A percentile compares a stretch with the other conserved stretches of the same genome.
These are phyloP conservation scores for Semicossyphus pulcher DNA, from an alignment of 2,113 vertebrate genomes.

Conservation along the genomic window DNA sequence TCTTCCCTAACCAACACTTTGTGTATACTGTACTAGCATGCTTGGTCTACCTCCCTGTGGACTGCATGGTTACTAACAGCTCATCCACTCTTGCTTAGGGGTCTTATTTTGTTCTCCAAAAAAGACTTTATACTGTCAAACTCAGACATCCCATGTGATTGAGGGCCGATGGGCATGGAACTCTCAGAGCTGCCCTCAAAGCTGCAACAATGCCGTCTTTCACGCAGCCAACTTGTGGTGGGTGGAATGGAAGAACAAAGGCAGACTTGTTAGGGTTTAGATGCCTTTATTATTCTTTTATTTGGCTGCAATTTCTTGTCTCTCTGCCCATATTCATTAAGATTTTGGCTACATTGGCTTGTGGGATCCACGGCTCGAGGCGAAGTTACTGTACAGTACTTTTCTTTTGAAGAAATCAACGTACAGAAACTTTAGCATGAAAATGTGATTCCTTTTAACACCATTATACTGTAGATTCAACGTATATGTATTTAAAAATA, in stretches of 20 bases:
- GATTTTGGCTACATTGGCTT: constrained; percentile 56
- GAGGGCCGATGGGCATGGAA: constrained; percentile 84
- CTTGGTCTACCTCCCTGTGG: constrained; percentile 75
- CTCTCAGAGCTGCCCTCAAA: constrained; percentile 82
- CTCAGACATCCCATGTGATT: constrained; percentile 82
- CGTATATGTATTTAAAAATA: not conserved
- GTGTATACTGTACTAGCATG: constrained; percentile 67
- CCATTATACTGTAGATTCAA: not conserved
- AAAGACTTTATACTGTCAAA: constrained; percentile 84
- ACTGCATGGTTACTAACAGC: constrained; percentile 76
- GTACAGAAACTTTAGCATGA: constrained; percentile 30
- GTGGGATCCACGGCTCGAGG: constrained; percentile 39
- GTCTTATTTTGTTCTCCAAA: constrained; percentile 81
- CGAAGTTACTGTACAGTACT: constrained; percentile 22
- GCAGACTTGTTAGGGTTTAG: constrained; percentile 76
- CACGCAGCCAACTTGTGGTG: constrained; percentile 74
- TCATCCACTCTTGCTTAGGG: constrained; percentile 82
- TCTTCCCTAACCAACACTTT: constrained; percentile 76
- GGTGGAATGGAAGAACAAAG: constrained; percentile 82
- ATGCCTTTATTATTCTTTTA: constrained; percentile 80
- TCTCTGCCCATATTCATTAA: constrained; percentile 75
- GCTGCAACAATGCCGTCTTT: constrained; percentile 76
- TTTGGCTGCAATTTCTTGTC: constrained; percentile 73
- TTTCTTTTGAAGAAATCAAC: constrained; percentile 43
- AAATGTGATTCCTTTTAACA: constrained; percentile 24